These are phyloP conservation scores for Amphimedon queenslandica DNA, from an alignment of 37 sponge, comb jelly and placozoan genomes.

Conservation along the genomic window DNA sequence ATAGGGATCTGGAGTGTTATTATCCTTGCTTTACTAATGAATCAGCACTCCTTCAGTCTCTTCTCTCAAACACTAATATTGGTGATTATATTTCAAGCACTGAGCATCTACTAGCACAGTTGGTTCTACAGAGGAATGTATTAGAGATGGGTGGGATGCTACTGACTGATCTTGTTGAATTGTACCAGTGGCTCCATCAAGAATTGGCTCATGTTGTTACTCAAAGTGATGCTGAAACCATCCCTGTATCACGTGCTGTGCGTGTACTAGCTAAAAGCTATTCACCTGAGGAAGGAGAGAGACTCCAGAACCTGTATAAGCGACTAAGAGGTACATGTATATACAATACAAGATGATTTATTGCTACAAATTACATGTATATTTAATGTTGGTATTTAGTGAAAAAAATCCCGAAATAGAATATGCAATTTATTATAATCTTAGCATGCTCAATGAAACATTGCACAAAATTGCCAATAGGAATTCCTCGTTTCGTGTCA, in stretches of 20 bases:
- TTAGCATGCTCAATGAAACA: too few species aligned
- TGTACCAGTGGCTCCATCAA: slow-evolving; percentile 77
- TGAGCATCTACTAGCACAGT: slow-evolving; percentile 32
- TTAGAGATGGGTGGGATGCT: slow-evolving; percentile 52
- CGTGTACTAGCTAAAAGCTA: slow-evolving; percentile 25
- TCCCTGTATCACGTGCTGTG: slow-evolving; percentile 41
- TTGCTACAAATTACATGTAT: too few species aligned
- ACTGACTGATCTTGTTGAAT: slow-evolving; percentile 76
- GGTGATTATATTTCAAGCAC: slow-evolving; percentile 4
- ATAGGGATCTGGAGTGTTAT: slow-evolving; percentile 32
- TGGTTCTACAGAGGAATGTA: slow-evolving; percentile 42
- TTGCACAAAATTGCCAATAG: too few species aligned
- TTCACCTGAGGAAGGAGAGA: slow-evolving; percentile 19
- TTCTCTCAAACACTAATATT: slow-evolving; percentile 28
- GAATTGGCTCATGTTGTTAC: slow-evolving; percentile 64
- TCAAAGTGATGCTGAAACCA: slow-evolving; percentile 41
- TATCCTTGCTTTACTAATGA: slow-evolving; percentile 54
- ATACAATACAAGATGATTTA: too few species aligned
- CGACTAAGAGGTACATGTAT: slow-evolving; percentile 51
- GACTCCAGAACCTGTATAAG: slow-evolving; percentile 26
- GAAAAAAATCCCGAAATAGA: too few species aligned
- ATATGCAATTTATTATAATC: too few species aligned
- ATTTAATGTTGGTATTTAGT: too few species aligned
- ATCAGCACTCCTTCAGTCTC: slow-evolving; percentile 28
- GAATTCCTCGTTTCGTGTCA: too few species aligned